phyloP scores from a whole-genome alignment of 2,113 vertebrate genomes.

The Myiagra hebetior region DNA sequence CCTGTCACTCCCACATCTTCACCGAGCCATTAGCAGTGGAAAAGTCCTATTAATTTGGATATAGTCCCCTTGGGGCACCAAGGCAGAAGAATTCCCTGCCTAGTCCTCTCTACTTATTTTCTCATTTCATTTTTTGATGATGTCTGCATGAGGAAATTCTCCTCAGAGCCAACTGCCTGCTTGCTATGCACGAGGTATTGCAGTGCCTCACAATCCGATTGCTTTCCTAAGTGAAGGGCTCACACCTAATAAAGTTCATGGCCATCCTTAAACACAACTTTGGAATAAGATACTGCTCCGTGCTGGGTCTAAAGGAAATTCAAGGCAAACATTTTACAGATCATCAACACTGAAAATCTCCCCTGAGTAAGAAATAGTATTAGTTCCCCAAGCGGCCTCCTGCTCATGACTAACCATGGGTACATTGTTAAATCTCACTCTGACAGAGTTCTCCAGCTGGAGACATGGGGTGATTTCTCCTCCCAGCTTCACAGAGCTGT shows the following conservation, averaged over 20 bases:
- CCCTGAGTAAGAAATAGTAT: background rate
- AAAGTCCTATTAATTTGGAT: constrained; percentile 45
- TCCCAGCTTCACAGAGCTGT: background rate
- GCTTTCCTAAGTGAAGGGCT: constrained; percentile 17
- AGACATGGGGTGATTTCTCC: background rate
- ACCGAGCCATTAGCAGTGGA: constrained; percentile 14
- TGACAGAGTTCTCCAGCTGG: background rate
- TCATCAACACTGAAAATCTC: background rate
- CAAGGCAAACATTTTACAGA: constrained; percentile 48
- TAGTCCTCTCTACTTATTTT: constrained; percentile 46
- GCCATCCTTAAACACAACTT: constrained; percentile 23
- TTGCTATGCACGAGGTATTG: constrained; percentile 41
- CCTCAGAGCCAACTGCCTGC: constrained; percentile 39
- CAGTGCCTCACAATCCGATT: background rate
- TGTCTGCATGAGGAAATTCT: constrained; percentile 2
- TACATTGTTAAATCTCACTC: background rate
- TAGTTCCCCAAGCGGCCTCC: background rate
- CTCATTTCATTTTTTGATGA: constrained; percentile 60
- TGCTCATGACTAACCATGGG: background rate
- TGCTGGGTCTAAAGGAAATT: constrained; percentile 12
- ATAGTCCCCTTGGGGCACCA: background rate
- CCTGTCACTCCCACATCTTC: background rate
- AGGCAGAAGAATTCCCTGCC: constrained; percentile 54
- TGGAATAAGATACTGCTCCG: constrained; percentile 13
- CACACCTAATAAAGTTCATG: constrained; percentile 45